These are phyloP conservation scores for Eupleurogrammus muticus DNA, from an alignment of 2,797 vertebrate genomes.

Conservation along the genomic window DNA sequence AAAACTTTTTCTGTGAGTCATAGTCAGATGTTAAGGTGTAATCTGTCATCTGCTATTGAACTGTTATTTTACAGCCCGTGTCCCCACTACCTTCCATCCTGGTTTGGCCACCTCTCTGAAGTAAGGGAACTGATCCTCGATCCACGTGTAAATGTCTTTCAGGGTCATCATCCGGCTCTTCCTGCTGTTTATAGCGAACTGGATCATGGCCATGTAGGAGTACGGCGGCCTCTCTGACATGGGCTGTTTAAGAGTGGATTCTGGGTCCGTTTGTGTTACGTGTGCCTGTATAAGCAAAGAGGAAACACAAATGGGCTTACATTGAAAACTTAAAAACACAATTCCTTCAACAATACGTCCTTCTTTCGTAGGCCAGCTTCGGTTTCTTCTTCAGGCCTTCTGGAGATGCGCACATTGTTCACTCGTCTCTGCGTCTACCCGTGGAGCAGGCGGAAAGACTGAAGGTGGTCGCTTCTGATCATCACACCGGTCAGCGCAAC, in stretches of 20 bases:
- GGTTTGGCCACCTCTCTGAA: constrained; percentile 94
- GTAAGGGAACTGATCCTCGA: constrained; percentile 95
- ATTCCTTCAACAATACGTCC: no score
- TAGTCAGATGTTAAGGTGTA: neutral
- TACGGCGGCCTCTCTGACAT: constrained; percentile 91
- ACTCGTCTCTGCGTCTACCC: no score
- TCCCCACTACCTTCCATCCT: constrained; percentile 91
- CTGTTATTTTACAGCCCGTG: neutral
- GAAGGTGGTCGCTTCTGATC: no score
- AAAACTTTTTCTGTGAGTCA: no score
- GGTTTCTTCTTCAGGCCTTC: no score
- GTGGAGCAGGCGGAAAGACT: no score
- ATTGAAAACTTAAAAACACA: no score
- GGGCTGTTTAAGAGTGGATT: constrained; percentile 56
- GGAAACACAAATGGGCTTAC: neutral
- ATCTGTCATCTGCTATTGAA: neutral
- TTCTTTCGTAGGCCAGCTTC: no score
- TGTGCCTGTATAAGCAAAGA: constrained; percentile 32
- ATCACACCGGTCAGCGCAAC: no score
- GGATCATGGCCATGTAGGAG: constrained; percentile 99
- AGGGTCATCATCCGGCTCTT: constrained; percentile 91
- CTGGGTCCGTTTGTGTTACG: neutral
- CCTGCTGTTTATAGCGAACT: constrained; percentile 97
- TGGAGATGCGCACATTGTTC: no score
- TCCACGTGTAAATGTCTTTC: constrained; percentile 97